These are phyloP conservation scores for Suillia variegata DNA, from an alignment of 2,888 invertebrate species.

Conservation along the genomic window DNA sequence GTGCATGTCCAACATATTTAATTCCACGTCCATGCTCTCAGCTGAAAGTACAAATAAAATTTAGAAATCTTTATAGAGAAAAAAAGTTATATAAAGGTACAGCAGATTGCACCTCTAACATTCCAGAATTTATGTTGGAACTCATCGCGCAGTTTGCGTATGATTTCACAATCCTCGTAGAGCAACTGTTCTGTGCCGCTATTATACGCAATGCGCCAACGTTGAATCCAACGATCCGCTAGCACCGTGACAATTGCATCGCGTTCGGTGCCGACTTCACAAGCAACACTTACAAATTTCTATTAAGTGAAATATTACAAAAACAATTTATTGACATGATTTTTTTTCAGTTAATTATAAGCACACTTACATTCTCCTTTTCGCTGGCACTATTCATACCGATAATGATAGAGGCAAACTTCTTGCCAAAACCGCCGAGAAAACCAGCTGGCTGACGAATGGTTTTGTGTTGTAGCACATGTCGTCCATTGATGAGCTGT, in stretches of 20 bases:
- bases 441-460: constrained; percentile 79
- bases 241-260: constrained; percentile 72
- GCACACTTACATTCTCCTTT: constrained; percentile 54
- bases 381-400: constrained; percentile 57
- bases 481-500: constrained; percentile 69
- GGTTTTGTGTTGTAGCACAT: constrained; percentile 70
- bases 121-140: constrained; percentile 74
- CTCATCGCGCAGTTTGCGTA: constrained; percentile 73
- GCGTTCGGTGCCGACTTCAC: constrained; percentile 57
- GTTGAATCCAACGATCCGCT: constrained; percentile 80
- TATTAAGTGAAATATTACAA: constrained; percentile 30
- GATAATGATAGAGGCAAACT: constrained; percentile 60
- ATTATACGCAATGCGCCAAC: constrained; percentile 74
- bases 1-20: constrained; percentile 81
- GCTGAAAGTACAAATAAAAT: constrained; percentile 35
- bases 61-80: not conserved
- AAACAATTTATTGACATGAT: not conserved
- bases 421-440: constrained; percentile 85
- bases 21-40: constrained; percentile 70
- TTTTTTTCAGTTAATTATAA: too few relatives aligned
- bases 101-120: constrained; percentile 51
- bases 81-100: constrained; percentile 1
- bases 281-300: constrained; percentile 73
- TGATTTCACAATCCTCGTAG: constrained; percentile 74
- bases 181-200: constrained; percentile 72